These are phyloP conservation scores for Acipenser oxyrinchus DNA, from an alignment of 2,797 vertebrate species.

Conservation along the genomic window DNA sequence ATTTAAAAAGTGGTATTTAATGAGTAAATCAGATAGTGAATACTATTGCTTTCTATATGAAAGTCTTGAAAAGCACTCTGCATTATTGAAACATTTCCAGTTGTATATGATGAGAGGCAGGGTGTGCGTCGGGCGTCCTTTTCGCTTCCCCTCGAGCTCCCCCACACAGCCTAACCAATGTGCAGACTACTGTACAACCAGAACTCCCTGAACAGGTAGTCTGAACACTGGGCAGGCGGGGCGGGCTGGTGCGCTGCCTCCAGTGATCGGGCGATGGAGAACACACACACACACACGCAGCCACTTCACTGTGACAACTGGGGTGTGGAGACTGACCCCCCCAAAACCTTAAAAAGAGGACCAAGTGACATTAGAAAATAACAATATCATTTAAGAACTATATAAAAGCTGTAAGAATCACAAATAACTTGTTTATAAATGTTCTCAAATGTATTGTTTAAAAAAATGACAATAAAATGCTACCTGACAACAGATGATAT, in stretches of 20 bases:
- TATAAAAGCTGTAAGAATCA: background rate
- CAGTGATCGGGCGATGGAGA: slow-evolving; percentile 11
- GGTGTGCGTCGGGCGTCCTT: too few relatives aligned
- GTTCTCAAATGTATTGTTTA: too few relatives aligned
- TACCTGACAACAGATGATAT: too few relatives aligned
- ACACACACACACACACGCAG: background rate
- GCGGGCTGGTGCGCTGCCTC: slow-evolving; percentile 46
- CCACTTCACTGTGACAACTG: too few relatives aligned
- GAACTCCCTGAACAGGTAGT: slow-evolving; percentile 99
- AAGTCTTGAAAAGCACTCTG: too few relatives aligned
- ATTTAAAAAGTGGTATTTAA: too few relatives aligned
- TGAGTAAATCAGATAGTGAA: too few relatives aligned
- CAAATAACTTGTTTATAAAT: background rate
- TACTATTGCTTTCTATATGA: too few relatives aligned
- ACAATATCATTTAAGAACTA: background rate
- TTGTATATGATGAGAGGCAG: too few relatives aligned
- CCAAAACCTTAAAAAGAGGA: background rate
- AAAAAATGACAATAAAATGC: too few relatives aligned
- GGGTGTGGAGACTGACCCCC: too few relatives aligned
- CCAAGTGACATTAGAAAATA: background rate
- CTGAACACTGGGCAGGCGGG: slow-evolving; percentile 99
- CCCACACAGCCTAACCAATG: slow-evolving; percentile 87
- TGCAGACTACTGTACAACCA: slow-evolving; percentile 90
- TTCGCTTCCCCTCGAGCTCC: slow-evolving; percentile 51
- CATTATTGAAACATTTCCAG: too few relatives aligned